Base-by-base conservation (phyloP, 2,888 invertebrate species). In the Zhengitettix transpicula region DNA sequence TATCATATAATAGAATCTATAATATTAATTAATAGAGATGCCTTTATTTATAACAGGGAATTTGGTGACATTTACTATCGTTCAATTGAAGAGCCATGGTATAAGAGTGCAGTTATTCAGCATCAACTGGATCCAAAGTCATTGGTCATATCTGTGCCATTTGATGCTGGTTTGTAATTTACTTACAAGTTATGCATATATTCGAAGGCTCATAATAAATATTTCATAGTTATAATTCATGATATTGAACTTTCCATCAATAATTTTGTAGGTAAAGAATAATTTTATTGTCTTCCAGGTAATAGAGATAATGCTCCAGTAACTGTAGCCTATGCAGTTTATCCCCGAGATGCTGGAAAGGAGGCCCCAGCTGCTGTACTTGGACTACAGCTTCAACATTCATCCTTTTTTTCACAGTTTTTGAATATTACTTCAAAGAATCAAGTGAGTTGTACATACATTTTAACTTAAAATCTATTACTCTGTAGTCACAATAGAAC, bases 1-100 rank as follows among this genome's bases (percentile, higher is more conserved):
- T n/a, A 42, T 53, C 14, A 55, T 28, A 52, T 53, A 28, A 28
- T 28, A 28, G 7, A 28, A 28, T 28, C 28, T 28, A 28, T 28
- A 28, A 28, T 28, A 56, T 47, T 52, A 16, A 58, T 44, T 42
- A 56, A 51, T n/a, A n/a, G n/a, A n/a, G n/a, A n/a, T n/a, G n/a
- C n/a, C n/a, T n/a, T n/a, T n/a, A n/a, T 53, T 51, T 54, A 55
- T 71, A 71, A 10, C 68, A 84, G 82, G 16, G 83, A 84, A 64
- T 91, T 91, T 68, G 89, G 89, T 11, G 87, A 89, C 67, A 72
- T 79, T 55, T 84, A 90, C 69, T 80, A 78, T 8, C 80, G 81
- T 58, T 86, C 92, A 0, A 87, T 91, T 40, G 91, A 94, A 70
- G 92, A 93, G 71, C 83, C 87, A 0, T 94, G 92, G 91, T 94